These are phyloP conservation scores for Drosophila algonquin DNA, from an alignment of 2,888 invertebrate species.

Conservation along the genomic window DNA sequence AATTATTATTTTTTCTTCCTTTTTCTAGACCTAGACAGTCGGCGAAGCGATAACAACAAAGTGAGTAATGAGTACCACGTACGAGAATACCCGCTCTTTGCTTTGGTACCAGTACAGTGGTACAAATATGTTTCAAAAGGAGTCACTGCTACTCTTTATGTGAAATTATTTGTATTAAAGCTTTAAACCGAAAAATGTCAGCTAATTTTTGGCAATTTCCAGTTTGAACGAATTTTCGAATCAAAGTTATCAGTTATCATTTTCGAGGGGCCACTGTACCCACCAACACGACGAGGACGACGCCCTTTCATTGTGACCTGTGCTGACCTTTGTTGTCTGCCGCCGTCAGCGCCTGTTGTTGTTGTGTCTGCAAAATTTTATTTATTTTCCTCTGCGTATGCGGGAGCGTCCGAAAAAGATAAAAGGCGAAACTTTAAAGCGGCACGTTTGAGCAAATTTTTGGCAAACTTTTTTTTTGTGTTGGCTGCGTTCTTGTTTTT, in stretches of 20 bases:
- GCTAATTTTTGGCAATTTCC: background rate
- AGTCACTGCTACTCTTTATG: too few relatives aligned
- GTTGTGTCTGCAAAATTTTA: constrained; percentile 64
- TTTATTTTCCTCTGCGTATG: constrained; percentile 17
- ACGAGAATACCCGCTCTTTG: background rate
- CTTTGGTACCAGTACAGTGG: background rate
- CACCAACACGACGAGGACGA: constrained; percentile 80
- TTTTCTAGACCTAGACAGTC: constrained; percentile 20
- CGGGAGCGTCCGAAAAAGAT: constrained; percentile 29
- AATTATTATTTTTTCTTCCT: constrained; percentile 56
- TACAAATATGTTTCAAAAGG: background rate
- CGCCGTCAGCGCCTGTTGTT: constrained; percentile 53
- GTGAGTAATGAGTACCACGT: constrained; percentile 35
- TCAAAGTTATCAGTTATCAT: background rate
- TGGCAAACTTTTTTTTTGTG: constrained; percentile 25
- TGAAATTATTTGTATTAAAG: background rate
- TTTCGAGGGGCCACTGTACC: constrained; percentile 11
- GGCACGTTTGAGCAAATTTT: constrained; percentile 37
- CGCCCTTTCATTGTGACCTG: constrained; percentile 85
- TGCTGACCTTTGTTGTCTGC: constrained; percentile 84
- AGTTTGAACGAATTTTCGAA: background rate
- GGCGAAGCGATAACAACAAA: constrained; percentile 11
- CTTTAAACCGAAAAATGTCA: background rate
- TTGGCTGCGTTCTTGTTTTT: constrained; percentile 27
- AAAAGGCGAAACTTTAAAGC: constrained; percentile 46